Evolutionary conservation across 2,797 vertebrate genomes (phyloP), one percentile per base, ranked within the genome.

Genomic region (Leuciscus waleckii): DNA sequence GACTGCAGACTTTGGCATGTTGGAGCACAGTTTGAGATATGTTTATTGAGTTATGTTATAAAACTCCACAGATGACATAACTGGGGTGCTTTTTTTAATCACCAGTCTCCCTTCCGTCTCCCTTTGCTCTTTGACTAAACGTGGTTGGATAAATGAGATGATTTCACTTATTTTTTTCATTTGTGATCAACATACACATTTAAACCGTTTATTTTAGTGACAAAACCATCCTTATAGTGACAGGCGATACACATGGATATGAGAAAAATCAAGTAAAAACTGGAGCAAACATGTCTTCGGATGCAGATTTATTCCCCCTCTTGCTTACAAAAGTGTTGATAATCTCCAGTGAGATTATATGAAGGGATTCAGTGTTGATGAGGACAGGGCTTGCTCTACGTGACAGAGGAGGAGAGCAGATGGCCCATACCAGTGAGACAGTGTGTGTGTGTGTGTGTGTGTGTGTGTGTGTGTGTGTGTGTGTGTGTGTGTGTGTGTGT

Each of bases 351-450:
- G 35, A 41, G 73, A 84, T 77, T 68, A 84, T 43, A 49, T 83
- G 29, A 65, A 46, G 61, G 82, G 63, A 84, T 84, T n/a, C 73
- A 26, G n/a, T n/a, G 43, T 67, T 67, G 61, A 68, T 37, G 39
- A 82, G 69, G 29, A 83, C 32, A 39, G 46, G 46, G 5, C 26
- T 49, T 49, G 19, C 23, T 46, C 69, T 70, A 65, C 41, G 56
- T 80, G 77, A 80, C 77, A 49, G 21, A 65, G 32, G 29, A 85
- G 41, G 69, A 51, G 39, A 85, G 67, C 77, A 85, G 83, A 85
- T 85, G 83, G 83, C 41, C 65, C 14, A 37, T 49, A 26, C 67
- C 75, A 80, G 65, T 74, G 81, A 83, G 39, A 29, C 32, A 1
- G 35, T 26, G 49, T 26, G 21, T 76, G 8, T 46, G 35, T n/a